A percentile compares a stretch with the other conserved stretches of the same genome.
phyloP scores from a whole-genome alignment of 2,113 vertebrate genomes.

The Microcebus ravelobensis region DNA sequence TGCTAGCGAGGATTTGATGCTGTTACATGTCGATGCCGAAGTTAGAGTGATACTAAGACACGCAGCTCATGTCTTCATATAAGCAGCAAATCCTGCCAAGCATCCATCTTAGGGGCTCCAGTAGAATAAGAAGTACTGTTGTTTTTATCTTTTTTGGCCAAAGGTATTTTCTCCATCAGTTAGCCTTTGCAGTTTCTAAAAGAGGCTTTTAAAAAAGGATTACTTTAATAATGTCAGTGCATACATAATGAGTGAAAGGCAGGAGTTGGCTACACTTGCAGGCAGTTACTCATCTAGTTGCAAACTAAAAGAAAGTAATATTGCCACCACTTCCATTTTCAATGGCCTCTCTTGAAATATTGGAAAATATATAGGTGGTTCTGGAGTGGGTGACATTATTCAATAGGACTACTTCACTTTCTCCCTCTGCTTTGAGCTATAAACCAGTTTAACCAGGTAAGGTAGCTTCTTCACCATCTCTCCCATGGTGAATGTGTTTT shows the following conservation, averaged over 20 bases:
- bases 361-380: background rate
- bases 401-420: background rate
- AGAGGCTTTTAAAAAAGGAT: background rate
- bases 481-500: background rate
- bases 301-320: background rate
- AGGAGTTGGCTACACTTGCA: background rate
- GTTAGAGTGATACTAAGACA: background rate
- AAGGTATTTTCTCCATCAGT: background rate
- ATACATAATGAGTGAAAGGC: background rate
- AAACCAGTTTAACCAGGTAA: too few species aligned
- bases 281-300: background rate
- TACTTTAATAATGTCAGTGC: background rate
- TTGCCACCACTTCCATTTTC: background rate
- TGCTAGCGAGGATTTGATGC: background rate
- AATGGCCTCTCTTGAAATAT: background rate
- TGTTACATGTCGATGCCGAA: background rate
- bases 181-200: conserved; percentile 4
- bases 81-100: background rate
- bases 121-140: background rate
- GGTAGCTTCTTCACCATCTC: background rate
- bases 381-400: background rate
- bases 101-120: background rate
- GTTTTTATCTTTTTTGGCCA: background rate
- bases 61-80: background rate
- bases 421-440: background rate